Percentiles rank a stretch among this genome's conserved stretches.
Evolutionary conservation across 1,140 invertebrate genomes (phyloP).

Genomic region (Ostrea edulis): DNA sequence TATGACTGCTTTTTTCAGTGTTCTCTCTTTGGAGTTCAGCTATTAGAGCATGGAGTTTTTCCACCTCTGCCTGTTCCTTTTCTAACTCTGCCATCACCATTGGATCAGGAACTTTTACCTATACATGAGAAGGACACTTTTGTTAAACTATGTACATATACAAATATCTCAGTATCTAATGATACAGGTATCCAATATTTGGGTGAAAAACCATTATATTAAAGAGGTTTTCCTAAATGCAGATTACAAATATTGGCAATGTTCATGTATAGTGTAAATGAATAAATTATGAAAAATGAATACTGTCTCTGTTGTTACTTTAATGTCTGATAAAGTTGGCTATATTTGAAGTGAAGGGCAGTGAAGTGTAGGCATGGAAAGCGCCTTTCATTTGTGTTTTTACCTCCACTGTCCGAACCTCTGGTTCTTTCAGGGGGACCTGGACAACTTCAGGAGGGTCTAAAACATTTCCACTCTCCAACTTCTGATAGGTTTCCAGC

Average conservation of each 20-base stretch:
- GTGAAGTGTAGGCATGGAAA: too few species aligned
- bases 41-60: conserved; percentile 59
- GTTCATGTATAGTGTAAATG: too few species aligned
- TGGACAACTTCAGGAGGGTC: conserved; percentile 65
- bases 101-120: conserved; percentile 74
- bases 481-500: conserved; percentile 67
- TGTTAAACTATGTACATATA: too few species aligned
- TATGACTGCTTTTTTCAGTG: conserved; percentile 59
- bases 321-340: too few species aligned
- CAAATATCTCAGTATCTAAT: too few species aligned
- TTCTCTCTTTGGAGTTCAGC: conserved; percentile 64
- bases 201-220: too few species aligned
- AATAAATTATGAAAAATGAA: too few species aligned
- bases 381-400: not conserved
- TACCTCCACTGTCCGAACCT: conserved; percentile 74
- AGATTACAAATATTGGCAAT: too few species aligned
- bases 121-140: not conserved
- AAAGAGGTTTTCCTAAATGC: too few species aligned
- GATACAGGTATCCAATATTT: too few species aligned
- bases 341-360: too few species aligned
- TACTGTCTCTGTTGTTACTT: too few species aligned
- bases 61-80: conserved; percentile 62
- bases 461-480: conserved; percentile 70
- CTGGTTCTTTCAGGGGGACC: conserved; percentile 65
- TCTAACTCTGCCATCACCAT: conserved; percentile 64